Conservation (phyloP, 2,113 vertebrate species). For the Struthidea cinerea region DNA sequence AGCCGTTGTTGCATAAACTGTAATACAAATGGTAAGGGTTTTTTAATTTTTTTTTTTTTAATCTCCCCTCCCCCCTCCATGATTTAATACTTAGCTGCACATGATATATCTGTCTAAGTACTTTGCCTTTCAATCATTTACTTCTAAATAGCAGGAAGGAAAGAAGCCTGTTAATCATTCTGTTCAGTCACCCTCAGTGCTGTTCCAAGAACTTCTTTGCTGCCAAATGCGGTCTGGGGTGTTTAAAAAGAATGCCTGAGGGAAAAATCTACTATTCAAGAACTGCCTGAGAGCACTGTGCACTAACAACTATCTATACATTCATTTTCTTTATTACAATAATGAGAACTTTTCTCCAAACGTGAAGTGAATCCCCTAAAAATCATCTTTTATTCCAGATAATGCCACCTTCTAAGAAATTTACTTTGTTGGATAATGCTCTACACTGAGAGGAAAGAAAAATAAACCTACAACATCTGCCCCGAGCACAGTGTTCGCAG, state of each 20-base stretch:
- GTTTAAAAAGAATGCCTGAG: neutral
- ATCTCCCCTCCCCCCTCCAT: neutral
- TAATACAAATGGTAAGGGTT: neutral
- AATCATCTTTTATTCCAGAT: neutral
- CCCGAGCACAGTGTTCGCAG: neutral
- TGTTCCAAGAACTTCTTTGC: neutral
- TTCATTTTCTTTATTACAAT: neutral
- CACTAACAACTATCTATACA: neutral
- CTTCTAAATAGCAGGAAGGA: neutral
- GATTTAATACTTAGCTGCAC: neutral
- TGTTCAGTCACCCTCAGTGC: neutral
- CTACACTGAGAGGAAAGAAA: neutral
- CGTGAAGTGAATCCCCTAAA: neutral
- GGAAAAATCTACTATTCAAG: neutral
- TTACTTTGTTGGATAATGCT: neutral
- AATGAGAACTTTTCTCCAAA: neutral
- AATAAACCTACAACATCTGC: neutral
- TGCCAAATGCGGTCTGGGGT: neutral
- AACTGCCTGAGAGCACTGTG: neutral
- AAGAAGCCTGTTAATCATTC: neutral
- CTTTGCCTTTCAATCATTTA: neutral
- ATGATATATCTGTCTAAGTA: neutral
- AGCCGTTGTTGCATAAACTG: conserved; percentile 94
- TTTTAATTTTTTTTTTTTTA: neutral
- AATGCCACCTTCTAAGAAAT: neutral